Evolutionary conservation across 2,888 invertebrate genomes (phyloP).

Genomic region (Argyresthia albistria): DNA sequence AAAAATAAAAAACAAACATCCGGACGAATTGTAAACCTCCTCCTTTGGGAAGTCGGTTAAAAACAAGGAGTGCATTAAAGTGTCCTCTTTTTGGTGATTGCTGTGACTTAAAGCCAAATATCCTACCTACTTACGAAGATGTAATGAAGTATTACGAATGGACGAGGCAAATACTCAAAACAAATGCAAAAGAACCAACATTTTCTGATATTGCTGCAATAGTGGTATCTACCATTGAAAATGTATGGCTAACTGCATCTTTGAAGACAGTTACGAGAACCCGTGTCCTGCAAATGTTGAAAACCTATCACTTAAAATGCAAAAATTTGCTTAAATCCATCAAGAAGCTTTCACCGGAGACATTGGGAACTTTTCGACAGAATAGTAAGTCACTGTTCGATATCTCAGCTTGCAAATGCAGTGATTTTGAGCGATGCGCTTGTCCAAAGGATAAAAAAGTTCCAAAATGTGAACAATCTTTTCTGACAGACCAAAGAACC

Average conservation of each 20-base stretch:
- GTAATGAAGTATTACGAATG: constrained; percentile 14
- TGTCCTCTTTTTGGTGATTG: constrained; percentile 12
- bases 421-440: constrained; percentile 7
- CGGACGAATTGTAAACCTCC: no score
- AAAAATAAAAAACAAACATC: no score
- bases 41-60: no score
- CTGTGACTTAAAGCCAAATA: constrained; percentile 11
- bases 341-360: no score
- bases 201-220: constrained; percentile 9
- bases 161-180: constrained; percentile 10
- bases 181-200: constrained; percentile 9
- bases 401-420: constrained; percentile 13
- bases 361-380: no score
- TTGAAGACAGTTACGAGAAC: no score
- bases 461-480: constrained; percentile 9
- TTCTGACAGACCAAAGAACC: constrained; percentile 10
- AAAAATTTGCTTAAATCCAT: constrained; percentile 11
- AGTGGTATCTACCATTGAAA: constrained; percentile 8
- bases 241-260: constrained; percentile 11
- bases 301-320: no score
- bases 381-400: constrained; percentile 10
- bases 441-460: constrained; percentile 10
- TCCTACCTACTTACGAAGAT: constrained; percentile 14
- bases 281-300: no score
- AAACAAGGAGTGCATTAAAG: constrained; percentile 9